These are phyloP conservation scores for Hipposideros armiger DNA, from an alignment of 2,113 vertebrate genomes.

Conservation along the genomic window DNA sequence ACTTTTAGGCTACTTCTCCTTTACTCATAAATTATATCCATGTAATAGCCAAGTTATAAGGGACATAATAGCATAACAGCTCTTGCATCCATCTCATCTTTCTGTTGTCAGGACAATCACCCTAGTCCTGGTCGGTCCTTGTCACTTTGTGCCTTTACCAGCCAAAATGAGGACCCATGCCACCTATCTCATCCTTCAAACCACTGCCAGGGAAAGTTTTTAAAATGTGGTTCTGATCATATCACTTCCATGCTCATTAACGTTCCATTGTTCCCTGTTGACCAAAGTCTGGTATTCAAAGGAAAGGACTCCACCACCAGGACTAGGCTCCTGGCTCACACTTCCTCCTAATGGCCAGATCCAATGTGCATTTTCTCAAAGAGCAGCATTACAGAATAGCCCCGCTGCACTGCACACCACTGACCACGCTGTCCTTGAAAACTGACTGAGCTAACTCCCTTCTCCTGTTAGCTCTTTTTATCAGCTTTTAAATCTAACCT, in stretches of 20 bases:
- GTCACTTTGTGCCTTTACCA: background rate
- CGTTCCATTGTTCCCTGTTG: background rate
- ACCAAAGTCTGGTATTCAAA: conserved; percentile 24
- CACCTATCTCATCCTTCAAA: background rate
- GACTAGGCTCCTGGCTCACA: background rate
- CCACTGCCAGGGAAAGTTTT: background rate
- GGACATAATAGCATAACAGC: background rate
- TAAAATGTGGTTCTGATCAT: background rate
- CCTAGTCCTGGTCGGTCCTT: background rate
- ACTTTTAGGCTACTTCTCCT: background rate
- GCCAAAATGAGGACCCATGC: background rate
- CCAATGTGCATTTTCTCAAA: background rate
- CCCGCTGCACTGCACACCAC: background rate
- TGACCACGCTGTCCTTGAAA: background rate
- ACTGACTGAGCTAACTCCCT: background rate
- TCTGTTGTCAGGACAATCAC: background rate
- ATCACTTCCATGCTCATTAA: background rate
- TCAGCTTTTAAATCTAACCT: background rate
- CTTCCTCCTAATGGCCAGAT: background rate
- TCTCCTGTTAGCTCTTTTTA: background rate
- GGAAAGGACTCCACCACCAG: background rate
- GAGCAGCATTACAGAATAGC: background rate
- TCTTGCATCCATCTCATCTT: background rate
- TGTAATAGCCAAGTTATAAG: background rate
- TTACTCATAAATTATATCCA: background rate